phyloP scores from a whole-genome alignment of 2,113 vertebrate genomes.

The Scatophagus argus region DNA sequence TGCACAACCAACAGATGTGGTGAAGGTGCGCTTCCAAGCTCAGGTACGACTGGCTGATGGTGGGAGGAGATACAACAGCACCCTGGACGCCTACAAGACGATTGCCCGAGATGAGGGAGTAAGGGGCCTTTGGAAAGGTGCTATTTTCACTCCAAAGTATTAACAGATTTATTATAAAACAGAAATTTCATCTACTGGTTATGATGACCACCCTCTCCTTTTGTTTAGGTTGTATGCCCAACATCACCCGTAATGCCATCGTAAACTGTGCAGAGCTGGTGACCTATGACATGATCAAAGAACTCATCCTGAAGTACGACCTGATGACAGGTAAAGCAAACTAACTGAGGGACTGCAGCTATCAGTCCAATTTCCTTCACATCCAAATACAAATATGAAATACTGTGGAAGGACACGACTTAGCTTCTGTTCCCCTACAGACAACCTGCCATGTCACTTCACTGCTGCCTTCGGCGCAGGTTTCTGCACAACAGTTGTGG shows the following conservation, averaged over 20 bases:
- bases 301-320: conserved; percentile 87
- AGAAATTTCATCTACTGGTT: background rate
- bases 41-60: conserved; percentile 80
- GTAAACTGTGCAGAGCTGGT: conserved; percentile 97
- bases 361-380: background rate
- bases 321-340: conserved; percentile 87
- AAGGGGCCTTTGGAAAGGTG: conserved; percentile 92
- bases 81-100: conserved; percentile 89
- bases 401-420: background rate
- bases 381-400: background rate
- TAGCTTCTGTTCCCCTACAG: conserved; percentile 66
- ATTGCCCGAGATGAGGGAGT: conserved; percentile 90
- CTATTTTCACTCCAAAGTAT: background rate
- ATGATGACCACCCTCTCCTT: conserved; percentile 1
- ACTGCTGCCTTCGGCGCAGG: conserved; percentile 93
- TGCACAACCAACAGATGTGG: conserved; percentile 94
- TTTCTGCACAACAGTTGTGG: conserved; percentile 95
- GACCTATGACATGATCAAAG: conserved; percentile 96
- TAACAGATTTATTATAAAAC: background rate
- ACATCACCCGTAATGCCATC: conserved; percentile 94
- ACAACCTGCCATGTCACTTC: conserved; percentile 96
- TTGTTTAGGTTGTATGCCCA: conserved; percentile 89
- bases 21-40: conserved; percentile 92
- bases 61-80: conserved; percentile 87
- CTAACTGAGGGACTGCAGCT: background rate